These are phyloP conservation scores for Muscidifurax raptorellus DNA, from an alignment of 1,140 invertebrate species.

Conservation along the genomic window DNA sequence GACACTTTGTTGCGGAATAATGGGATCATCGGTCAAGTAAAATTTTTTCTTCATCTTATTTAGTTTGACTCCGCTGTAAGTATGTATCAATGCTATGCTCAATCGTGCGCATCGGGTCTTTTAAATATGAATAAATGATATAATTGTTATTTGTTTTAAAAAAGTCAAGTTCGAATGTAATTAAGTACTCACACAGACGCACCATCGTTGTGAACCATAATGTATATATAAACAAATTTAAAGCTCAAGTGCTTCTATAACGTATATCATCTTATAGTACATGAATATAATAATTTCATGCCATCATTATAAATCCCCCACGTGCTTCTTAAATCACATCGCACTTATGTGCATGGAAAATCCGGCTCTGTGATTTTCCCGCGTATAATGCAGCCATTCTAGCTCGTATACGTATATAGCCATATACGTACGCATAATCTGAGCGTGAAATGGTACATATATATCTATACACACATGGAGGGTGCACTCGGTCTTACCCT, in stretches of 20 bases:
- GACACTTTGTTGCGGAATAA: background rate
- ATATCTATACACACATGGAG: background rate
- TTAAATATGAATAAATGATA: too few species aligned
- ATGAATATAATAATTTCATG: too few species aligned
- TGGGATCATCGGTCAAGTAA: background rate
- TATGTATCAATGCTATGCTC: background rate
- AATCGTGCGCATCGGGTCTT: too few species aligned
- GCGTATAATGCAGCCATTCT: background rate
- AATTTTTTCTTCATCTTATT: background rate
- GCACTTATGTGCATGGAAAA: conserved; percentile 4
- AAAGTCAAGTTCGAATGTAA: too few species aligned
- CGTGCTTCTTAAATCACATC: background rate
- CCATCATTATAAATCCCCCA: background rate
- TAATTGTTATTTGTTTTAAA: too few species aligned
- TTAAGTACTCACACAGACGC: too few species aligned
- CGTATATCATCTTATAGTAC: too few species aligned
- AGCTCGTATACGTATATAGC: background rate
- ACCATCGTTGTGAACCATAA: too few species aligned
- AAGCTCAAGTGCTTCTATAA: too few species aligned
- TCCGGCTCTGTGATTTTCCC: background rate
- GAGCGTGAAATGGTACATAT: background rate
- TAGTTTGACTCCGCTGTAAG: background rate
- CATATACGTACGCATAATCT: background rate
- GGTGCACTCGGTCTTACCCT: conserved; percentile 56
- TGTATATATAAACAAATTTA: too few species aligned